Base-by-base conservation (phyloP, 2,113 vertebrate genomes). In the Paramisgurnus dabryanus region DNA sequence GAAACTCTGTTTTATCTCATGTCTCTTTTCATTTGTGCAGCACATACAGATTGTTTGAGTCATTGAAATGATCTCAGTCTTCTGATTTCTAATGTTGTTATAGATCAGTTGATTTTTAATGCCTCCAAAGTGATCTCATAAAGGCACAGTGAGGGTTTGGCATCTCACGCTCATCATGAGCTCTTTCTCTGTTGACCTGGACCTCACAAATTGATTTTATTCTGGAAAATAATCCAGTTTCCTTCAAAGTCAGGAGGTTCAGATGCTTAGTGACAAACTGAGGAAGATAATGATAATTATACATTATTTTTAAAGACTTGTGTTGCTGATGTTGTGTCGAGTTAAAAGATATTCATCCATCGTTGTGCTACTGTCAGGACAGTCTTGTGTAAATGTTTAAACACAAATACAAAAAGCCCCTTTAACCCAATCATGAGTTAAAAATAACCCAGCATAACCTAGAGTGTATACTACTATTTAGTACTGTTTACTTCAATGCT, bases 191-290 rank as follows among this genome's bases (percentile, higher is more conserved):
- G 81, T 80, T 61, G 80, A 84, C 81, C 79, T 65, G 50, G 87
- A 84, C 85, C 82, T 79, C 6, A 85, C 81, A 74, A 81, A 92
- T 91, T 89, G 89, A 91, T 91, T 92, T 92, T 91, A 86, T 87
- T 87, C 85, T 61, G 86, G 81, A 81, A 90, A 90, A 91, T 91
- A 92, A 89, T 89, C 84, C 85, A 85, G 88, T 82, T 6, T 57
- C 81, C 17, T 68, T 76, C 72, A 88, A 88, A 87, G 89, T 86
- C 87, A 82, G 67, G 55, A 85, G 84, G 90, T 91, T 92, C 87
- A 89, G 85, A 87, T 84, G 86, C 76, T 85, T 83, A 88, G 73
- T 68, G 60, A 71, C 83, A 78, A 82, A 7, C 64, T 78, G 84
- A 80, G 83, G 84, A 80, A 81, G 85, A 91, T 88, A 88, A 91